Conservation (phyloP, 2,797 vertebrate species). For the Nothura maculosa region DNA sequence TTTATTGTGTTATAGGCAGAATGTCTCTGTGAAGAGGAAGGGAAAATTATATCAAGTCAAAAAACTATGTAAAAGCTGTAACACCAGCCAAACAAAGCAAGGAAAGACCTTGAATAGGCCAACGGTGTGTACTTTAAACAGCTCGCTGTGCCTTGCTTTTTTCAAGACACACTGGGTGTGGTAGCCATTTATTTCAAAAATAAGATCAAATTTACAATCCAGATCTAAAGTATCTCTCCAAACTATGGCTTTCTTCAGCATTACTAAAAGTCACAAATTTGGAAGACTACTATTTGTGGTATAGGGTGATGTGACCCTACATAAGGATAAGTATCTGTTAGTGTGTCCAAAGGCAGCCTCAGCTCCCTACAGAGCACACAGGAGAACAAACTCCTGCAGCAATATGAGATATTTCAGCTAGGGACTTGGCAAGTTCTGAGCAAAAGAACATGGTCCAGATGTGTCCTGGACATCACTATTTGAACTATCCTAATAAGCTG, state of each 20-base stretch:
- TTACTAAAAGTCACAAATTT: not conserved
- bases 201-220: not conserved
- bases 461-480: not conserved
- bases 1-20: not conserved
- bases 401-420: not conserved
- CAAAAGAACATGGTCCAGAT: not conserved
- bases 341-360: not conserved
- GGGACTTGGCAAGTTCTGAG: not conserved
- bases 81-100: not conserved
- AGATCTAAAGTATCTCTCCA: not conserved
- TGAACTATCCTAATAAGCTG: not conserved
- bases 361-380: not conserved
- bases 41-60: not conserved
- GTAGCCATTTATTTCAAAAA: slow-evolving; percentile 13
- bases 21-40: not conserved
- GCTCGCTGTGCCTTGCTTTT: not conserved
- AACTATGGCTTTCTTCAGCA: not conserved
- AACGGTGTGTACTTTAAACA: not conserved
- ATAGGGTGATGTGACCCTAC: not conserved
- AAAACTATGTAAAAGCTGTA: not conserved
- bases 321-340: not conserved
- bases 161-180: not conserved
- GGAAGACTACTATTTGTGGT: not conserved
- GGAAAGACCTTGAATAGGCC: not conserved
- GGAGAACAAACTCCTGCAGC: not conserved